Conservation (phyloP, 1,140 invertebrate genomes). For the Belonocnema kinseyi region DNA sequence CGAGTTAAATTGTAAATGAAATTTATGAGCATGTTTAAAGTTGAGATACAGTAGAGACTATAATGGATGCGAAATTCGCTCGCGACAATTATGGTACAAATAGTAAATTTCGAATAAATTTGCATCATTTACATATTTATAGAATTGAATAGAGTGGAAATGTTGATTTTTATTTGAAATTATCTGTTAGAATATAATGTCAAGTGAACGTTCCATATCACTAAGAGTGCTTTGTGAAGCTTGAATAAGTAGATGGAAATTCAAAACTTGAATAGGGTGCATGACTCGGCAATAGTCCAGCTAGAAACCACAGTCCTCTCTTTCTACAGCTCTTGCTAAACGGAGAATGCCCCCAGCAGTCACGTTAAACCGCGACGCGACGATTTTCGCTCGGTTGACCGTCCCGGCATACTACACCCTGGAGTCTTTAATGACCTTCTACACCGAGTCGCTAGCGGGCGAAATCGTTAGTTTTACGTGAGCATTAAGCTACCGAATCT, state of each 20-base stretch:
- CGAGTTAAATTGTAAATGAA: conserved; percentile 1
- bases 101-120: neutral
- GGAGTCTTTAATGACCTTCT: conserved; percentile 65
- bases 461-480: conserved; percentile 68
- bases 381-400: conserved; percentile 47
- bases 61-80: neutral
- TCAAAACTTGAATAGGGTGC: conserved; percentile 59
- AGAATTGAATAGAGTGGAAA: too few species aligned
- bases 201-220: neutral
- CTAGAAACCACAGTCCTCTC: conserved; percentile 32
- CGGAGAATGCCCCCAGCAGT: conserved; percentile 51
- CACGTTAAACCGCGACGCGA: conserved; percentile 60
- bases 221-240: conserved; percentile 16
- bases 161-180: neutral
- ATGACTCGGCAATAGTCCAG: conserved; percentile 46
- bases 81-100: neutral
- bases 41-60: neutral
- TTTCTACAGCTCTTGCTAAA: conserved; percentile 46
- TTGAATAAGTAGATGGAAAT: conserved; percentile 57
- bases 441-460: conserved; percentile 50
- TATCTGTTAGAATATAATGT: neutral
- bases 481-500: conserved; percentile 38
- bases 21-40: conserved; percentile 6
- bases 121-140: too few species aligned
- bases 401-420: conserved; percentile 54